Evolutionary conservation across 2,113 vertebrate species (phyloP).

Genomic region (Picathartes gymnocephalus): DNA sequence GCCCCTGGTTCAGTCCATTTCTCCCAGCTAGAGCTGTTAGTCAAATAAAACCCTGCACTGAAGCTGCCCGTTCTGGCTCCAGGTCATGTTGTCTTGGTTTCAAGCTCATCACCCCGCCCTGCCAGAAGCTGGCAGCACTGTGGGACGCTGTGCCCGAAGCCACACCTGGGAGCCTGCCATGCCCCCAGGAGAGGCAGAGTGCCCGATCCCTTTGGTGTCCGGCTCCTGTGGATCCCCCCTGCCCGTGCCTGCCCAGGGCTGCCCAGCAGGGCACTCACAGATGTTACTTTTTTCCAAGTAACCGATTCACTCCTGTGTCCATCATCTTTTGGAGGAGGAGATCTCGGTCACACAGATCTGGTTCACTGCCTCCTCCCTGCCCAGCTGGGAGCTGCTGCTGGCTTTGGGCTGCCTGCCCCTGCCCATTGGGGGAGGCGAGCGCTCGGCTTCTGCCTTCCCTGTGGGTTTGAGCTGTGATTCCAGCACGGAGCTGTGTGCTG

Average conservation of each 20-base stretch:
- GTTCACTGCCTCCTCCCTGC: background rate
- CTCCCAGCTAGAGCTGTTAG: background rate
- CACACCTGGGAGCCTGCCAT: rapidly evolving
- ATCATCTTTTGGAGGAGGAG: background rate
- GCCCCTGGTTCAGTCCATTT: background rate
- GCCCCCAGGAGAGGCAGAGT: rapidly evolving
- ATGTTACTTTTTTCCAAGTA: background rate
- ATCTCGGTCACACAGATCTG: rapidly evolving
- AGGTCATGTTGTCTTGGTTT: background rate
- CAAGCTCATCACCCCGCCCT: background rate
- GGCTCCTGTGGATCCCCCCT: background rate
- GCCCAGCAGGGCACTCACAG: rapidly evolving
- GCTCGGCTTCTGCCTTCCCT: background rate
- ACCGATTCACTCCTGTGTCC: background rate
- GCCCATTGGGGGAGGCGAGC: no score
- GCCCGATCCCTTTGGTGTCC: background rate
- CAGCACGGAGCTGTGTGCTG: background rate
- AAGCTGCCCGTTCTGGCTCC: background rate
- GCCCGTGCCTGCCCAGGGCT: rapidly evolving
- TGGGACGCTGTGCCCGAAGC: background rate
- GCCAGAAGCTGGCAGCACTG: rapidly evolving
- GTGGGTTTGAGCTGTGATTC: background rate
- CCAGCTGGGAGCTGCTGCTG: background rate
- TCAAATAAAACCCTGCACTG: background rate
- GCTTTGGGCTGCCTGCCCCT: background rate